phyloP scores from a whole-genome alignment of 2,797 vertebrate genomes.

The Platalea minor region DNA sequence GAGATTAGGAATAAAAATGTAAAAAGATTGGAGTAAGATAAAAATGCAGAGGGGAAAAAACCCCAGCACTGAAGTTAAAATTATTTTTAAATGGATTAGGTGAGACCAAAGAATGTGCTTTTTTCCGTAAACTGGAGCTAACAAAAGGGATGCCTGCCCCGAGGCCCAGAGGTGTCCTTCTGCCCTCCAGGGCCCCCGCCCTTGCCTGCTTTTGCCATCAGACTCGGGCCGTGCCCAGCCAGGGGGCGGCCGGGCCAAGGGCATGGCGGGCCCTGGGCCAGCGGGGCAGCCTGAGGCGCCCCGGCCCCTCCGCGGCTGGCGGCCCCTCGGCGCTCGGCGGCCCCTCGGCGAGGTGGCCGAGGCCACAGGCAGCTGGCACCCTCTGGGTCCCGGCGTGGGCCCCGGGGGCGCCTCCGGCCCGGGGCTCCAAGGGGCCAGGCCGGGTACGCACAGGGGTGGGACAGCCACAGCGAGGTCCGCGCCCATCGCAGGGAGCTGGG shows the following conservation, averaged over 20 bases:
- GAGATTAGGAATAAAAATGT: background rate
- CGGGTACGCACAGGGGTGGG: too few species aligned
- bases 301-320: accelerated
- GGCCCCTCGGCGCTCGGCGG: background rate
- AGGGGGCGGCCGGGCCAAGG: accelerated
- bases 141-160: background rate
- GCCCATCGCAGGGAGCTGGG: too few species aligned
- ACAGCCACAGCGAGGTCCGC: background rate
- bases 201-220: background rate
- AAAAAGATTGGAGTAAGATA: background rate
- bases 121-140: background rate
- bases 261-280: background rate
- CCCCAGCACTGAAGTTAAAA: accelerated
- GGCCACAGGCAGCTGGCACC: background rate
- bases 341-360: background rate
- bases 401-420: background rate
- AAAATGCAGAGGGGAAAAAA: accelerated
- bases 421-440: background rate
- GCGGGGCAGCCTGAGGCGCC: background rate
- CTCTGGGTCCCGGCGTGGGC: background rate
- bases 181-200: background rate
- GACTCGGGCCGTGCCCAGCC: background rate
- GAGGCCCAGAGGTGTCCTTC: background rate
- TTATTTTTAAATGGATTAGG: background rate
- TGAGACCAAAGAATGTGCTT: background rate